Conservation (phyloP, 2,888 invertebrate genomes). For the Idaea dimidiata region DNA sequence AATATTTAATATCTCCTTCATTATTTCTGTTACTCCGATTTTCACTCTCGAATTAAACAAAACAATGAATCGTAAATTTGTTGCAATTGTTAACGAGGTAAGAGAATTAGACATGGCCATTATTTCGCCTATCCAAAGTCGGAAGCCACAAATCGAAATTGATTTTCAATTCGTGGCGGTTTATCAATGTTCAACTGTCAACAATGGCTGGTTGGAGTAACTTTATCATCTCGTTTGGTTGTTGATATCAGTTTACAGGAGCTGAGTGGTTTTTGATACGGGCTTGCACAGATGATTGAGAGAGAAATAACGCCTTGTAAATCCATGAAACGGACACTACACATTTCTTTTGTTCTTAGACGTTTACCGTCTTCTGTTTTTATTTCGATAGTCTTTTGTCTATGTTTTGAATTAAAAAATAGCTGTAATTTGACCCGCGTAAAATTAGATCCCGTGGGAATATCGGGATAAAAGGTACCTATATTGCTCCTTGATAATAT, state of each 20-base stretch:
- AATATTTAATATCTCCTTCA: background rate
- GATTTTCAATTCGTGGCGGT: background rate
- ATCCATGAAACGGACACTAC: too few species aligned
- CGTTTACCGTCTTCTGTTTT: too few species aligned
- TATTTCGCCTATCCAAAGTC: conserved; percentile 2
- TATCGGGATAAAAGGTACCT: too few species aligned
- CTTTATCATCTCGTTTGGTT: background rate
- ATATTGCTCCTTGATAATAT: too few species aligned
- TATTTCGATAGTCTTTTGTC: too few species aligned
- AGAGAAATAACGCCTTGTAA: too few species aligned
- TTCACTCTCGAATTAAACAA: background rate
- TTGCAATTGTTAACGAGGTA: conserved; percentile 20
- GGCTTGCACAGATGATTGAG: background rate
- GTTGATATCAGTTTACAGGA: background rate
- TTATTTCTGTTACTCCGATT: background rate
- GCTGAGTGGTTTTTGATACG: background rate
- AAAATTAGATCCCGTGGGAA: too few species aligned
- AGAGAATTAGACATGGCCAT: conserved; percentile 1
- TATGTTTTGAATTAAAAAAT: too few species aligned
- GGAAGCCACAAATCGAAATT: conserved; percentile 5
- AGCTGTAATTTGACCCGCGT: too few species aligned
- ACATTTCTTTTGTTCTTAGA: too few species aligned
- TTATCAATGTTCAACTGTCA: background rate
- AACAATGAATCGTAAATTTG: conserved; percentile 5
- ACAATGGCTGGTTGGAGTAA: background rate